Evolutionary conservation across 2,888 invertebrate genomes (phyloP).

Genomic region (Bugulina stolonifera): DNA sequence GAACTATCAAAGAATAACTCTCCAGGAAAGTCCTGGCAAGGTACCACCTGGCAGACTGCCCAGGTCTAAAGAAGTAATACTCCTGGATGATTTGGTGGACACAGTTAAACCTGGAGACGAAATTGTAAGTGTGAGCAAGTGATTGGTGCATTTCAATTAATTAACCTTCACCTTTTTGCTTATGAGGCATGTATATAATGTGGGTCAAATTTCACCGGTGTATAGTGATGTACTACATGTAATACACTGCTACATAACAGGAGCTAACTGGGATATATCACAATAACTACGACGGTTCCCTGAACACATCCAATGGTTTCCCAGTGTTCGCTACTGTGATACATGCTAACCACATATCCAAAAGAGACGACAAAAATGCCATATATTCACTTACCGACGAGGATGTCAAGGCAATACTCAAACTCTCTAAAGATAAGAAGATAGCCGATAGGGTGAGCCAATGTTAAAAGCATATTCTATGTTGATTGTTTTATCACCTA

Average conservation of each 20-base stretch:
- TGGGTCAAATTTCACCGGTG: no score
- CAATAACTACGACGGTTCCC: slow-evolving; percentile 92
- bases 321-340: slow-evolving; percentile 97
- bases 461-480: not conserved
- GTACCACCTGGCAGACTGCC: slow-evolving; percentile 96
- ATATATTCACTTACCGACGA: slow-evolving; percentile 91
- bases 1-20: slow-evolving; percentile 94
- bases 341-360: slow-evolving; percentile 87
- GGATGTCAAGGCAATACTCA: slow-evolving; percentile 68
- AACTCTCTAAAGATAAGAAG: slow-evolving; percentile 64
- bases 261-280: slow-evolving; percentile 79
- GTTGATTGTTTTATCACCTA: not conserved
- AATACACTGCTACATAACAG: slow-evolving; percentile 37
- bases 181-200: no score
- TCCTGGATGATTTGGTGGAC: slow-evolving; percentile 91
- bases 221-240: no score
- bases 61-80: slow-evolving; percentile 90
- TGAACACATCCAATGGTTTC: slow-evolving; percentile 80
- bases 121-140: slow-evolving; percentile 67
- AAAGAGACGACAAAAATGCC: slow-evolving; percentile 88
- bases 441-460: slow-evolving; percentile 68
- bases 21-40: slow-evolving; percentile 96
- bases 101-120: slow-evolving; percentile 97
- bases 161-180: slow-evolving; percentile 4
- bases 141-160: not conserved